A percentile compares a stretch with the other conserved stretches of the same genome.
Conservation (phyloP, 2,797 vertebrate species). For the Salmo trutta region DNA sequence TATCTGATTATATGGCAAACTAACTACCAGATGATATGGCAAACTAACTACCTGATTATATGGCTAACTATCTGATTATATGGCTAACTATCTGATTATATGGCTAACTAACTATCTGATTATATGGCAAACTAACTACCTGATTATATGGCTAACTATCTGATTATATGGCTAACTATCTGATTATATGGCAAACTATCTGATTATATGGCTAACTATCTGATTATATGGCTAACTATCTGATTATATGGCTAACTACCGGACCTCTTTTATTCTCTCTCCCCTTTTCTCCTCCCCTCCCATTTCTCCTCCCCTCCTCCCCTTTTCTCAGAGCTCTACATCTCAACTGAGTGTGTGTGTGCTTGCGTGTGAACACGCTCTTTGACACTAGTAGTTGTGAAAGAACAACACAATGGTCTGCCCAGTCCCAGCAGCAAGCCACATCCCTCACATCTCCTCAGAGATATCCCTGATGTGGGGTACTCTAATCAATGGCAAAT, state of each 20-base stretch:
- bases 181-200: background rate
- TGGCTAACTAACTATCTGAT: too few relatives aligned
- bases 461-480: background rate
- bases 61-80: too few relatives aligned
- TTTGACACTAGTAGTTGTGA: background rate
- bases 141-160: too few relatives aligned
- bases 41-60: too few relatives aligned
- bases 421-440: background rate
- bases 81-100: too few relatives aligned
- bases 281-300: background rate
- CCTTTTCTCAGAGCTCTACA: too few relatives aligned
- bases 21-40: too few relatives aligned
- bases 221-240: too few relatives aligned
- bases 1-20: too few relatives aligned
- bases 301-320: background rate
- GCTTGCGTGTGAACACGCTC: background rate
- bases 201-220: background rate
- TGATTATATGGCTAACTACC: background rate
- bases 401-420: background rate
- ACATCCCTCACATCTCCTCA: background rate
- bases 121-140: too few relatives aligned
- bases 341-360: too few relatives aligned
- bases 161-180: too few relatives aligned
- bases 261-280: conserved; percentile 4
- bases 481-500: background rate